A percentile compares a stretch with the other conserved stretches of the same genome.
Conservation (phyloP, 2,113 vertebrate species). For the Taxidea taxus region DNA sequence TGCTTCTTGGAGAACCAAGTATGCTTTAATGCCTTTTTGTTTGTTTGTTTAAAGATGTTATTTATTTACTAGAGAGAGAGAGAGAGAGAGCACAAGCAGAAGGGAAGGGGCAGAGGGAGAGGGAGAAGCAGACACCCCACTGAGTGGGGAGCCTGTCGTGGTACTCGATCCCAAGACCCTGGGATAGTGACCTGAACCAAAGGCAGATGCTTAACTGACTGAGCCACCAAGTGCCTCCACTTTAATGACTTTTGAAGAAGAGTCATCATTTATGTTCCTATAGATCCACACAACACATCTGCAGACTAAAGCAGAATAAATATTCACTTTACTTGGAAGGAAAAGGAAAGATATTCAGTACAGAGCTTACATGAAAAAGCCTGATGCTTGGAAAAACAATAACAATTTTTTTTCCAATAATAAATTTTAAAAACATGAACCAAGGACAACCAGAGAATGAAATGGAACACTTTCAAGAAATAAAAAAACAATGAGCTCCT, state of each 20-base stretch:
- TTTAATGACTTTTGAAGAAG: background rate
- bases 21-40: background rate
- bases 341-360: background rate
- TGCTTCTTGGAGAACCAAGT: background rate
- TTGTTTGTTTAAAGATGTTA: background rate
- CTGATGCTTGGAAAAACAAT: background rate
- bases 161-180: background rate
- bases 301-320: background rate
- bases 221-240: background rate
- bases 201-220: background rate
- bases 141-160: rapidly evolving
- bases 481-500: background rate
- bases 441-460: background rate
- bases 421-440: background rate
- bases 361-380: background rate
- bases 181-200: background rate
- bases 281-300: background rate
- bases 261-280: background rate
- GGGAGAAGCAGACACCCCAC: background rate
- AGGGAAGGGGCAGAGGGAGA: background rate
- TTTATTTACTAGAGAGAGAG: background rate
- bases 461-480: background rate
- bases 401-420: background rate
- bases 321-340: background rate
- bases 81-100: background rate